Percentiles rank a stretch among this genome's conserved stretches.
Conservation (phyloP, 1,140 invertebrate genomes). For the Proales similis region DNA sequence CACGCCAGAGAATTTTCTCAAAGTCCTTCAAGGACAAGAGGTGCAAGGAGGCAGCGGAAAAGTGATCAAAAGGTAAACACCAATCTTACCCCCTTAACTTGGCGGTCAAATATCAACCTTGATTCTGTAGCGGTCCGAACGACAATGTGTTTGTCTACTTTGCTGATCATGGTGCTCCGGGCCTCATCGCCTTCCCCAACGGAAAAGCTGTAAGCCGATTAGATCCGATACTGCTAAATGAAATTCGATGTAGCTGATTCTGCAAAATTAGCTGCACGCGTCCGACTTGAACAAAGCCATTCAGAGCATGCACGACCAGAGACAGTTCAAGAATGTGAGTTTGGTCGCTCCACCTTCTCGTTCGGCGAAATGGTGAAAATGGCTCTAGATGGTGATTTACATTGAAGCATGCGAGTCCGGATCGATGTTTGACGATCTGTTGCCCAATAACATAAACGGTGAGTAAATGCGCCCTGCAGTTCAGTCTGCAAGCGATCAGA, state of each 20-base stretch:
- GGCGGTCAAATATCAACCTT: slow-evolving; percentile 32
- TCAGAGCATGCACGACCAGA: slow-evolving; percentile 54
- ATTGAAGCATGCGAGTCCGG: slow-evolving; percentile 64
- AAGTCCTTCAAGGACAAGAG: slow-evolving; percentile 57
- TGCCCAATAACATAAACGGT: slow-evolving; percentile 58
- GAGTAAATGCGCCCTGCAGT: slow-evolving; percentile 40
- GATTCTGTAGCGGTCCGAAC: slow-evolving; percentile 55
- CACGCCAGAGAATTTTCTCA: slow-evolving; percentile 57
- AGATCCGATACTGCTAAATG: not conserved
- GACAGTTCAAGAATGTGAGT: slow-evolving; percentile 53
- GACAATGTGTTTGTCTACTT: slow-evolving; percentile 63
- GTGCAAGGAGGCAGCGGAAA: slow-evolving; percentile 55
- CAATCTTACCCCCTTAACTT: slow-evolving; percentile 12
- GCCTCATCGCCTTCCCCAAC: slow-evolving; percentile 56
- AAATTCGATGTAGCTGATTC: slow-evolving; percentile 16
- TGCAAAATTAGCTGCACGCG: slow-evolving; percentile 49
- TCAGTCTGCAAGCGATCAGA: not conserved
- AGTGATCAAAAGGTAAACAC: slow-evolving; percentile 56
- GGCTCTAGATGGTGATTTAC: slow-evolving; percentile 59
- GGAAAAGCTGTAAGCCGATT: slow-evolving; percentile 40
- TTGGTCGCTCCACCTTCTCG: not conserved
- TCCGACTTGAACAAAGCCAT: slow-evolving; percentile 52
- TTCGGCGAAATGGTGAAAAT: slow-evolving; percentile 14
- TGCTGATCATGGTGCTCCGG: slow-evolving; percentile 61
- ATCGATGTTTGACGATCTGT: slow-evolving; percentile 62